Evolutionary conservation across 2,888 invertebrate species (phyloP).

Genomic region (Agrotis puta): DNA sequence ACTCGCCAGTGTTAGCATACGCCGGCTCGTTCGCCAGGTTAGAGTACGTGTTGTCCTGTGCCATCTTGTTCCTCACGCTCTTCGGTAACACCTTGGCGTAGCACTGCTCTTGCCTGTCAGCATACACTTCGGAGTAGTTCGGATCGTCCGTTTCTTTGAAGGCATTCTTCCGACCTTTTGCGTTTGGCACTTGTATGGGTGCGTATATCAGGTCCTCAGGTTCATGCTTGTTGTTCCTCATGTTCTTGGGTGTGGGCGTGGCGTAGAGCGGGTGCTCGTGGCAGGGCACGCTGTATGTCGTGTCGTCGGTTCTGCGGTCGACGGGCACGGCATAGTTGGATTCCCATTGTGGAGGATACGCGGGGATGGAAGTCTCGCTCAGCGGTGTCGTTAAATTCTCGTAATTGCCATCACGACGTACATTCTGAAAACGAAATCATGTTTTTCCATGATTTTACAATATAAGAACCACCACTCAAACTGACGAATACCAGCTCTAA

Average conservation of each 20-base stretch:
- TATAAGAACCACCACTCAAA: not conserved
- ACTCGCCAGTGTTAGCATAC: conserved; percentile 12
- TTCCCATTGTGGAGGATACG: conserved; percentile 40
- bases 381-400: conserved; percentile 16
- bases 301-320: conserved; percentile 33
- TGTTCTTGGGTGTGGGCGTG: conserved; percentile 24
- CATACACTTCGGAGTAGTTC: conserved; percentile 41
- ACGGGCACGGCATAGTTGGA: conserved; percentile 34
- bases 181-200: not conserved
- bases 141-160: conserved; percentile 44
- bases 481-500: not conserved
- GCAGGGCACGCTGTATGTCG: conserved; percentile 41
- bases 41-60: conserved; percentile 14
- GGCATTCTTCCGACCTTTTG: not conserved
- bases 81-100: conserved; percentile 32
- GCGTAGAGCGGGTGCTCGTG: conserved; percentile 20
- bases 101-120: conserved; percentile 22
- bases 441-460: not conserved
- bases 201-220: conserved; percentile 24
- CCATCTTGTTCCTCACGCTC: conserved; percentile 20
- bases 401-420: conserved; percentile 7
- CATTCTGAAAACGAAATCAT: conserved; percentile 15
- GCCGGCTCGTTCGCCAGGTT: conserved; percentile 21
- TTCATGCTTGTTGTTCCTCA: conserved; percentile 17
- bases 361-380: conserved; percentile 21